Evolutionary conservation across 1,140 invertebrate genomes (phyloP), one percentile per base, ranked within the genome.

Genomic region (Bombus terrestris): DNA sequence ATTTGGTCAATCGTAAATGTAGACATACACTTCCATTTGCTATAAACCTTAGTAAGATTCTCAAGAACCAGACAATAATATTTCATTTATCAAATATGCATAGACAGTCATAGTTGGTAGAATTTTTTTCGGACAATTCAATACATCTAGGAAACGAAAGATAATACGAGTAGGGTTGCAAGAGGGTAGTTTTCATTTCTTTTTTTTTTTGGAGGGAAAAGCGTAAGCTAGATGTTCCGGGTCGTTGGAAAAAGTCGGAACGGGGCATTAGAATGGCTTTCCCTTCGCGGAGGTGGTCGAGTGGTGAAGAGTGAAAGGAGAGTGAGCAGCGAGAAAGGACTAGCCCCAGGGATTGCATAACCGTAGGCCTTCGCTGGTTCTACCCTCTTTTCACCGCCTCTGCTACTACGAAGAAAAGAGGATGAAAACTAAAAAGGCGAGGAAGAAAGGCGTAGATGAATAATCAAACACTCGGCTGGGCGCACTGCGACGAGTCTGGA

Each of bases 211-310:
- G 18, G 47, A 22, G 5, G 18, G 1, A 22, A 79, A 66, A 85
- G 72, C n/a, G 57, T 68, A 47, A 39, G 69, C 71, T 76, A 53
- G 84, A 79, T 18, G 64, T 77, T 71, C n/a, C 32, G 72, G 81
- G 87, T 87, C 85, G 83, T 89, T 77, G 84, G 66, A 74, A 87
- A 85, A 78, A 88, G 83, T 87, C 88, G 89, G 89, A 88, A 89
- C 79, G 74, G 88, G 91, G 91, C 92, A 93, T 90, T 93, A 88
- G 88, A 93, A 93, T 94, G 91, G 89, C 89, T 92, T 93, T 91
- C 89, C 89, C 87, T 90, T 79, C 71, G 71, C 71, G 72, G 73
- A 69, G 81, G 79, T 75, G 86, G 92, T 88, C 90, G 89, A 91
- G 87, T 87, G 84, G 69, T 69, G 83, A 90, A 77, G 83, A 91